Evolutionary conservation across 2,888 invertebrate genomes (phyloP), one percentile per base, ranked within the genome.

Genomic region (Mesochorus sp.): DNA sequence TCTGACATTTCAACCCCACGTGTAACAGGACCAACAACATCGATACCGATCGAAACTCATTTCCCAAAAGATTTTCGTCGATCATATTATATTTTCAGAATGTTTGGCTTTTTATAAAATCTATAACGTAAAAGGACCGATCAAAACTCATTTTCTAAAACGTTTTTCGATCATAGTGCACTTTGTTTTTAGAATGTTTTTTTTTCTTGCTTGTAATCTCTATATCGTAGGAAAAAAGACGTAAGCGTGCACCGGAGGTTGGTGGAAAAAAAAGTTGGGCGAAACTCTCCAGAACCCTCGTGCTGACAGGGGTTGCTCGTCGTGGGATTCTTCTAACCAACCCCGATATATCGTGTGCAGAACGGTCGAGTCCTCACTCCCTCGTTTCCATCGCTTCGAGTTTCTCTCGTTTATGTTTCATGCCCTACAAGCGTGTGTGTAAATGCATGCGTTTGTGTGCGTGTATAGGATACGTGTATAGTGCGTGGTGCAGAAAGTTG

Each of bases 381-480:
- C 53, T 3, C n/a, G 39, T 59, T 34, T 51, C 8, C n/a, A 26
- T 19, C 37, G 26, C 37, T 44, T 21, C 34, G 47, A 26, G 44
- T 64, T 49, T 47, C 44, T 47, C 42, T 8, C 31, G 24, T 12
- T 21, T 6, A 8, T 8, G 24, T 61, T 61, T 31, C 8, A 12
- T 17, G 12, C 3, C 34, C 14, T 26, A n/a, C 12, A 17, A 17
- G 64, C 10, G 10, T n/a, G n/a, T n/a, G n/a, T n/a, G n/a, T 12
- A 12, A 28, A 31, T 37, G n/a, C 12, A 37, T 34, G 6, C 12
- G 26, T n/a, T n/a, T 12, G 21, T 39, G 39, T 37, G n/a, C 12
- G 57, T 34, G 6, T 26, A 28, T n/a, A 24, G 51, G 37, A 24
- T 24, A 28, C 74, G 61, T 67, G 74, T 74, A 67, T 61, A 67